Evolutionary conservation across 2,888 invertebrate genomes (phyloP), one percentile per base, ranked within the genome.

Genomic region (Calameuta pallipes): DNA sequence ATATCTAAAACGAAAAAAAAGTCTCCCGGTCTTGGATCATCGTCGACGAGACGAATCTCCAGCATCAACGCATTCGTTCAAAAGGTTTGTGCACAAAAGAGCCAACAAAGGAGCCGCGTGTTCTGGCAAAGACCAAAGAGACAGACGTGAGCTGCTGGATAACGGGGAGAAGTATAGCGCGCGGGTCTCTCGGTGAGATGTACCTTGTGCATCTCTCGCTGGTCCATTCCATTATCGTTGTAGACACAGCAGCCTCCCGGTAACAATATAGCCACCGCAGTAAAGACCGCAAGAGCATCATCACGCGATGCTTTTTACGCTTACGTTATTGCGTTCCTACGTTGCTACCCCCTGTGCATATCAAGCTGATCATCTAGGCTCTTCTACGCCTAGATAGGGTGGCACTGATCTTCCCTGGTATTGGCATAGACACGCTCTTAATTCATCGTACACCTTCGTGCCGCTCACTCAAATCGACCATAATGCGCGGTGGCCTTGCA

Each of bases 221-320:
- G 34, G 77, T 33, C 41, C 77, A 75, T 75, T 77, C 77, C 77
- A 77, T 77, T 77, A 77, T 74, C 77, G 77, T 75, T 77, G 34
- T 35, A 56, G 41, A 56, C 41, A 56, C 23, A 56, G 23, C 41
- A 56, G 41, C 23, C 41, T 56, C 15, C 23, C 23, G 41, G 41
- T 56, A 23, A 23, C 6, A 9, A 56, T 56, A 56, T 56, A 56
- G 41, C 41, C 41, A 15, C 23, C 41, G 41, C 23, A 23, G 41
- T 2, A 15, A 56, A 15, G 23, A 56, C 23, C 41, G 23, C 41
- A 23, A 56, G 41, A 56, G 41, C 23, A 9, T 56, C 41, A 56
- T 56, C 41, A 56, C 41, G 41, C 41, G 41, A 56, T 56, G 41
- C 41, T 56, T 56, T 56, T 56, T 56, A 23, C 41, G 41, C 23